These are phyloP conservation scores for Discoglossus pictus DNA, from an alignment of 2,797 vertebrate genomes.

Conservation along the genomic window DNA sequence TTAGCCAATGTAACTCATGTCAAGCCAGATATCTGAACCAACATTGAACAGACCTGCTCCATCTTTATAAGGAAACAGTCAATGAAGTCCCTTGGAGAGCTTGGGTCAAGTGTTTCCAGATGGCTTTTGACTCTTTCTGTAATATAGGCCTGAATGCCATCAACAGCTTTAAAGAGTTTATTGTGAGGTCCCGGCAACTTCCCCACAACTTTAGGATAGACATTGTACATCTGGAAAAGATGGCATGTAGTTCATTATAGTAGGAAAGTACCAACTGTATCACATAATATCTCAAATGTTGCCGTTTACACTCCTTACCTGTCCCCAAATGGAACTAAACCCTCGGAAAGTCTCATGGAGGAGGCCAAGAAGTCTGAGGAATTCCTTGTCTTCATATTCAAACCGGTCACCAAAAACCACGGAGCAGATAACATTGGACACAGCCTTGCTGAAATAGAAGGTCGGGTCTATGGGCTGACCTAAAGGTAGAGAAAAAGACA, in stretches of 20 bases:
- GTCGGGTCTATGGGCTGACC: constrained; percentile 53
- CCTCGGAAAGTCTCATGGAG: constrained; percentile 42
- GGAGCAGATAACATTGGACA: constrained; percentile 73
- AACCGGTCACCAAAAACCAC: constrained; percentile 73
- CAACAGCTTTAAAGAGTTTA: background rate
- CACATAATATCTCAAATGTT: background rate
- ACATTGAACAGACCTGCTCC: constrained; percentile 47
- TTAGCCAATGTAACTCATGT: too few relatives aligned
- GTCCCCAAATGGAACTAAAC: constrained; percentile 57
- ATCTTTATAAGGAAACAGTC: constrained; percentile 72
- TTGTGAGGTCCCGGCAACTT: constrained; percentile 62
- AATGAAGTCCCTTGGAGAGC: constrained; percentile 65
- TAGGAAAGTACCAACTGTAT: background rate
- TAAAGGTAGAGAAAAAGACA: background rate
- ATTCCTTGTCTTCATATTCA: constrained; percentile 63
- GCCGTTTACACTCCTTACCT: constrained; percentile 56
- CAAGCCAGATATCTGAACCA: too few relatives aligned
- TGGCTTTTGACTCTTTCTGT: constrained; percentile 61
- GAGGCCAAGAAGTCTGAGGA: constrained; percentile 59
- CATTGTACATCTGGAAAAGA: constrained; percentile 53
- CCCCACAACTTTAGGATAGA: constrained; percentile 47
- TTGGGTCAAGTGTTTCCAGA: constrained; percentile 59
- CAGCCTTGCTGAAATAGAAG: constrained; percentile 57
- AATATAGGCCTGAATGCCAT: constrained; percentile 61
- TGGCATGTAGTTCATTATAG: background rate